A percentile compares a stretch with the other conserved stretches of the same genome.
phyloP scores from a whole-genome alignment of 2,888 invertebrate genomes.

The Tetranychus truncatus region DNA sequence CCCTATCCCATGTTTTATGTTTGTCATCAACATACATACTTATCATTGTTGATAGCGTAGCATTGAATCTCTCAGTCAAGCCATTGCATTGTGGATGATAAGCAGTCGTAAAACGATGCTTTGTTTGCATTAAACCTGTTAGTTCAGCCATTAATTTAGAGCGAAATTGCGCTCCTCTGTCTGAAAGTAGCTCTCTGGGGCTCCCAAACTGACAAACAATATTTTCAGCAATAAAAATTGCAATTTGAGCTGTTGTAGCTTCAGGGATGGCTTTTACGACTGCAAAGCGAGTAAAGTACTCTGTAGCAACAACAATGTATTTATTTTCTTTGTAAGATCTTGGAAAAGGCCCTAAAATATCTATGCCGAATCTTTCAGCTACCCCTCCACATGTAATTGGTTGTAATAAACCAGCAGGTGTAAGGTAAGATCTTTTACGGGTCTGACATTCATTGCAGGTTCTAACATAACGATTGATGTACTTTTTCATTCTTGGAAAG shows the following conservation, averaged over 20 bases:
- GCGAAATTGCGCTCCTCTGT: slow-evolving; percentile 19
- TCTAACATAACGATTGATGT: slow-evolving; percentile 15
- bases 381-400: slow-evolving; percentile 13
- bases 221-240: slow-evolving; percentile 22
- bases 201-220: slow-evolving; percentile 24
- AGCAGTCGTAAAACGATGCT: slow-evolving; percentile 23
- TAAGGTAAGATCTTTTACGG: slow-evolving; percentile 10
- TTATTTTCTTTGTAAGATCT: slow-evolving; percentile 20
- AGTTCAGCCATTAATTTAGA: background rate
- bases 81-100: slow-evolving; percentile 26
- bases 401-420: slow-evolving; percentile 10
- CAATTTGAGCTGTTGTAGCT: slow-evolving; percentile 21
- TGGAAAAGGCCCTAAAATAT: slow-evolving; percentile 23
- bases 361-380: slow-evolving; percentile 19
- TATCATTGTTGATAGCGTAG: slow-evolving; percentile 25
- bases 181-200: slow-evolving; percentile 23
- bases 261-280: slow-evolving; percentile 22
- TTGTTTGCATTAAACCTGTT: background rate
- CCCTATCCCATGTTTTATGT: slow-evolving; percentile 25
- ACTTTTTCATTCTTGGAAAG: slow-evolving; percentile 11
- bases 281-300: slow-evolving; percentile 23
- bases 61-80: slow-evolving; percentile 20
- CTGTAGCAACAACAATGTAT: slow-evolving; percentile 23
- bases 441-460: slow-evolving; percentile 11
- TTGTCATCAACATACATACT: slow-evolving; percentile 20